These are phyloP conservation scores for Illadopsis cleaveri DNA, from an alignment of 2,113 vertebrate species.

Conservation along the genomic window DNA sequence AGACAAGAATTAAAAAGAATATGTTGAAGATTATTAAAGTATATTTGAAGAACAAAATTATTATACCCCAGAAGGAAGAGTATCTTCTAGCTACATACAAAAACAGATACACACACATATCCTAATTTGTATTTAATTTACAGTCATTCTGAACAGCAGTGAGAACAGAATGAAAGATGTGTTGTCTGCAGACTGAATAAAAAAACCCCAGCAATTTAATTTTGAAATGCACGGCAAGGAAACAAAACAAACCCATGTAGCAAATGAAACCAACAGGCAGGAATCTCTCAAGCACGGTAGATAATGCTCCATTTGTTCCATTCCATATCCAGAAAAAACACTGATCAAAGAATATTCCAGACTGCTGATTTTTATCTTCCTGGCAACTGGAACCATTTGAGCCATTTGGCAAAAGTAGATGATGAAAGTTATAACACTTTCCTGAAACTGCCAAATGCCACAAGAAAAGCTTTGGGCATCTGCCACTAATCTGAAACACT, in stretches of 20 bases:
- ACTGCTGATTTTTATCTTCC: constrained; percentile 23
- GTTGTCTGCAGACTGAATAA: not conserved
- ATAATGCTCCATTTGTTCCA: not conserved
- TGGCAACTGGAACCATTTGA: not conserved
- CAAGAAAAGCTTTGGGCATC: constrained; percentile 44
- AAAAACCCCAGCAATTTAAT: not conserved
- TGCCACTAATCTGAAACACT: constrained; percentile 24
- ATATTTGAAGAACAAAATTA: not conserved
- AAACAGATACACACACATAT: not conserved
- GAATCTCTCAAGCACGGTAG: not conserved
- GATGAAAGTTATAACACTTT: constrained; percentile 8
- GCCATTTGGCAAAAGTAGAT: constrained; percentile 17
- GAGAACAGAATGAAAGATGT: constrained; percentile 28
- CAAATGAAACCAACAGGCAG: not conserved
- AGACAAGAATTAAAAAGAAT: not conserved
- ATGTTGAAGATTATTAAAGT: not conserved
- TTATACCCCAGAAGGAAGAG: not conserved
- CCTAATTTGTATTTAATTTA: constrained; percentile 26
- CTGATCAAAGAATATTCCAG: constrained; percentile 24
- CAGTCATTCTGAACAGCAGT: not conserved
- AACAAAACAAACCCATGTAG: not conserved
- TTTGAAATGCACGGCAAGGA: not conserved
- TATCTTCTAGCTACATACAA: not conserved
- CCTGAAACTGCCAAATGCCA: constrained; percentile 42
- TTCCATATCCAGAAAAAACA: not conserved